A percentile compares a stretch with the other conserved stretches of the same genome.
Evolutionary conservation across 2,888 invertebrate genomes (phyloP).

Genomic region (Noctua pronuba): DNA sequence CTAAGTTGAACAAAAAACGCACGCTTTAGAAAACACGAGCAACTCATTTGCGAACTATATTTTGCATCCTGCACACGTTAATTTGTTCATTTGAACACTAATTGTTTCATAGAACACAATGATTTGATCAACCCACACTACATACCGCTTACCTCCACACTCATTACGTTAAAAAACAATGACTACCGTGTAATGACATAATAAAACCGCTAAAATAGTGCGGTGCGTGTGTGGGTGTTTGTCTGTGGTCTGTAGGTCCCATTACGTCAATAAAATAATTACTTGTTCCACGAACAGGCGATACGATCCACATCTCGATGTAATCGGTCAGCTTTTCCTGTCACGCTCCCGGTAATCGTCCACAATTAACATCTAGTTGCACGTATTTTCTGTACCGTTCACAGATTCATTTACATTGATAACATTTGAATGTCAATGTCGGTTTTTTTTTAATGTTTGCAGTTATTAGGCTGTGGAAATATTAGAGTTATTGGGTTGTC

Average conservation of each 20-base stretch:
- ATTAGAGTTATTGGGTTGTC: constrained; percentile 31
- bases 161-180: constrained; percentile 42
- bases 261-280: constrained; percentile 75
- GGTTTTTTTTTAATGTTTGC: constrained; percentile 22
- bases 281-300: constrained; percentile 78
- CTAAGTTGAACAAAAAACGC: constrained; percentile 13
- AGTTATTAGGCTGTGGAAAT: constrained; percentile 25
- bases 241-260: constrained; percentile 52
- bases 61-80: constrained; percentile 8
- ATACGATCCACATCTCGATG: constrained; percentile 78
- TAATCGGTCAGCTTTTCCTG: constrained; percentile 83
- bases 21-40: neutral
- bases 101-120: constrained; percentile 24
- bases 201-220: constrained; percentile 46
- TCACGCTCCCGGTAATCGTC: constrained; percentile 79
- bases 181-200: constrained; percentile 47
- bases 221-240: constrained; percentile 37
- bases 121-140: constrained; percentile 31
- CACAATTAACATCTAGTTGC: constrained; percentile 72
- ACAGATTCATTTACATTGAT: constrained; percentile 54
- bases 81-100: constrained; percentile 23
- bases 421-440: constrained; percentile 40
- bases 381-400: constrained; percentile 49
- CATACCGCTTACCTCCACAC: constrained; percentile 9
- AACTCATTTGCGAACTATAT: constrained; percentile 22